Evolutionary conservation across 1,140 invertebrate genomes (phyloP), one percentile per base, ranked within the genome.

Genomic region (Cherax quadricarinatus): DNA sequence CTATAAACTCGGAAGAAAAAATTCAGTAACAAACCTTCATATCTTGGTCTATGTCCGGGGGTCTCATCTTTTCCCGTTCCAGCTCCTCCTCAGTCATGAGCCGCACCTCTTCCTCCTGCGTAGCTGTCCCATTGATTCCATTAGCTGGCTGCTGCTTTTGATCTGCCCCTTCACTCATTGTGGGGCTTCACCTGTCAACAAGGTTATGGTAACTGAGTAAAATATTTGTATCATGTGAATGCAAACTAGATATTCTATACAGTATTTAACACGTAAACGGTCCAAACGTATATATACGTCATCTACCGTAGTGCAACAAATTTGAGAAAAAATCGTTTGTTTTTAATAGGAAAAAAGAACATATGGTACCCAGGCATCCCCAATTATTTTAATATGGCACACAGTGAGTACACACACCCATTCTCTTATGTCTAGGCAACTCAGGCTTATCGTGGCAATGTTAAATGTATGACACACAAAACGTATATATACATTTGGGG

Each of bases 1-100:
- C 30, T 41, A 41, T 41, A 41, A 41, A 41, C 30, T 1, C 30
- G 2, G 0, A 41, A 41, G 30, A 41, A 41, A 41, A 41, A 7
- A 57, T 57, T 57, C 4, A 66, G 18, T 30, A 57, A 66, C 90
- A 86, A 70, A 94, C 93, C 92, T 94, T 94, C 94, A 94, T 94
- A 48, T 94, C 94, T 62, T 93, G 93, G 86, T 94, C 94, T 62
- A 94, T 93, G 48, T 94, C 94, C 51, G 94, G 91, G 30, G 94
- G 94, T 62, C 94, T 86, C 93, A 94, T 93, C 79, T 93, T 93
- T 73, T 88, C 93, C 51, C 92, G 87, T 78, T 94, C 94, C 62
- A 94, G 86, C 86, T 94, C 93, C 80, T 94, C 93, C 66, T 94
- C 93, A 0, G 93, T 93, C 93, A 94, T 93, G 73, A 94, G 91